Percentiles rank a stretch among this genome's conserved stretches.
phyloP scores from a whole-genome alignment of 1,140 invertebrate species.

The Holotrichia oblita region DNA sequence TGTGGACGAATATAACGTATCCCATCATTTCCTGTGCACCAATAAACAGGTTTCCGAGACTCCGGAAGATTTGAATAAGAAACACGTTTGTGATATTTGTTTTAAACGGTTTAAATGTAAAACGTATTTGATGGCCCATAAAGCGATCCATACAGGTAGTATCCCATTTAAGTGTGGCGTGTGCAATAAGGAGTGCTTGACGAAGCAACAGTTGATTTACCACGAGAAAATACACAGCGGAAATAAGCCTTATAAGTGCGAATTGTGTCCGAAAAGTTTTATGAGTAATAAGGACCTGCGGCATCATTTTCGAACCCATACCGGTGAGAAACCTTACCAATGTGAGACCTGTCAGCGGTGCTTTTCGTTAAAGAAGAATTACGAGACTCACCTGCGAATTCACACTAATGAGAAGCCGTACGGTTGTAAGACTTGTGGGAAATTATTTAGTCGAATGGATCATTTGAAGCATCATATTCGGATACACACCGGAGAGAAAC shows the following conservation, averaged over 20 bases:
- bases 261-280: conserved; percentile 30
- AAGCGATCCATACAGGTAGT: conserved; percentile 24
- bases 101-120: conserved; percentile 32
- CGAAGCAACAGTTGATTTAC: conserved; percentile 27
- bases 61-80: conserved; percentile 16
- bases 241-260: conserved; percentile 38
- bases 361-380: conserved; percentile 63
- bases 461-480: conserved; percentile 39
- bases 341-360: conserved; percentile 42
- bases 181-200: conserved; percentile 30
- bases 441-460: conserved; percentile 36
- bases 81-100: conserved; percentile 31
- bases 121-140: conserved; percentile 29
- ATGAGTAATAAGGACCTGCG: conserved; percentile 6
- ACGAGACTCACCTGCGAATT: conserved; percentile 57
- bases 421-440: conserved; percentile 38
- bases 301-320: conserved; percentile 41
- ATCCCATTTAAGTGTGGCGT: conserved; percentile 36
- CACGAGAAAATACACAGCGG: conserved; percentile 37
- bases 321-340: conserved; percentile 44
- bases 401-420: conserved; percentile 44
- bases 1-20: conserved; percentile 16
- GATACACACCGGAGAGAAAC: conserved; percentile 72
- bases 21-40: conserved; percentile 22
- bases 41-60: conserved; percentile 13